Conservation (phyloP, 2,797 vertebrate genomes). For the Sebastes diploproa region DNA sequence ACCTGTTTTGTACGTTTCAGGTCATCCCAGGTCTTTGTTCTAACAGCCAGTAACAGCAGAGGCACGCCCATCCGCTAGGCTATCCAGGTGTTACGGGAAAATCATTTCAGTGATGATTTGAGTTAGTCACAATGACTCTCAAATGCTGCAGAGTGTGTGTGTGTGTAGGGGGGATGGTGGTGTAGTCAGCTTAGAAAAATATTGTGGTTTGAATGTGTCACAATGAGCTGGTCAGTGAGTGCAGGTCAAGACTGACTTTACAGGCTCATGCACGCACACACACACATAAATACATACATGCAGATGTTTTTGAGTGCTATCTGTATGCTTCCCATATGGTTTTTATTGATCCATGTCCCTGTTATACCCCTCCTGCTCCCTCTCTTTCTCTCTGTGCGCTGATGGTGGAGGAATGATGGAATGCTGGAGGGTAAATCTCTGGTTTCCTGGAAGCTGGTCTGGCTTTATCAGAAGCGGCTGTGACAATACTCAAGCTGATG, state of each 20-base stretch:
- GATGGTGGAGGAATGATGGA: conserved; percentile 81
- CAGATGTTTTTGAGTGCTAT: conserved; percentile 35
- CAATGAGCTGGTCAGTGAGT: conserved; percentile 40
- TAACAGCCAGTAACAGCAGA: conserved; percentile 8
- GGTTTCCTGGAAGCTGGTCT: conserved; percentile 81
- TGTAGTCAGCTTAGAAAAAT: conserved; percentile 34
- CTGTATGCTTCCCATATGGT: conserved; percentile 76
- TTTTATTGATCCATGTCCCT: conserved; percentile 75
- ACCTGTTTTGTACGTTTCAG: conserved; percentile 23
- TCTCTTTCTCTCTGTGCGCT: conserved; percentile 39
- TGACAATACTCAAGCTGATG: conserved; percentile 76
- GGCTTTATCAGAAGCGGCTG: conserved; percentile 82
- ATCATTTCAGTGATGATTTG: conserved; percentile 21
- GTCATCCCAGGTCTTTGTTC: conserved; percentile 27
- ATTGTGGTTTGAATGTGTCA: conserved; percentile 54
- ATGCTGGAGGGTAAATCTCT: conserved; percentile 79
- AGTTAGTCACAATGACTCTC: conserved; percentile 43
- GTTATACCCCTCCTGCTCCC: conserved; percentile 56
- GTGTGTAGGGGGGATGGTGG: not conserved
- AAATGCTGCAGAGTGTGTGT: not conserved
- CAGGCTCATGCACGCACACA: conserved; percentile 15
- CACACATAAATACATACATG: conserved; percentile 3
- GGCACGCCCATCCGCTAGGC: conserved; percentile 29
- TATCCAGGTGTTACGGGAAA: conserved; percentile 60
- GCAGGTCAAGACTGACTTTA: conserved; percentile 22